Evolutionary conservation across 2,797 vertebrate species (phyloP).

Genomic region (Helarctos malayanus): DNA sequence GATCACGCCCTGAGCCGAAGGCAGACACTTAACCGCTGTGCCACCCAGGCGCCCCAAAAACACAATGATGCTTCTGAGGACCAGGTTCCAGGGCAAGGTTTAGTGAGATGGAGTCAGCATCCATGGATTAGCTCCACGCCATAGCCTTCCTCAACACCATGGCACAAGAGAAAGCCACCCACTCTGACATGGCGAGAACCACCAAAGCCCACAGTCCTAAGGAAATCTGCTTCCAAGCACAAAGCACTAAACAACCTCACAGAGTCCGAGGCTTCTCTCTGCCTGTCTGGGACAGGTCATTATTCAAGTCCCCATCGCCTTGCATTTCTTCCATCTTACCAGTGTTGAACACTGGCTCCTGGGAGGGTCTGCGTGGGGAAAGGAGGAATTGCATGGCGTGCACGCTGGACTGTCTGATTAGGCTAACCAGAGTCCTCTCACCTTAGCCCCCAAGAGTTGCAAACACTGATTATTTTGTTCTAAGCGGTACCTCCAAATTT

Average conservation of each 20-base stretch:
- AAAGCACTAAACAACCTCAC: neutral
- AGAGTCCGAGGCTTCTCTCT: neutral
- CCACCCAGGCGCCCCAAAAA: neutral
- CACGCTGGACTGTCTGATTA: neutral
- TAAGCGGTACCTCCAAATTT: constrained; percentile 19
- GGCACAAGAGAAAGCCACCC: neutral
- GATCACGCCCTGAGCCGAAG: no score
- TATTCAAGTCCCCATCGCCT: neutral
- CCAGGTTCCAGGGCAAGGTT: neutral
- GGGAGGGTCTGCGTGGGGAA: neutral
- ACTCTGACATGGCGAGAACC: neutral
- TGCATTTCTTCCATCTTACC: neutral
- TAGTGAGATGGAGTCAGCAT: neutral
- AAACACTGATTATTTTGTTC: neutral
- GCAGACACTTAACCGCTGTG: no score
- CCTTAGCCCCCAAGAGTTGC: neutral
- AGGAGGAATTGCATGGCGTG: neutral
- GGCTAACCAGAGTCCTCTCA: neutral
- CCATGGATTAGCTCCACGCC: neutral
- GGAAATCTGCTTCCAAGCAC: neutral
- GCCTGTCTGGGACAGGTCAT: neutral
- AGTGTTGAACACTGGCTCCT: neutral
- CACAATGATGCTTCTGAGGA: neutral
- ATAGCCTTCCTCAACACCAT: neutral
- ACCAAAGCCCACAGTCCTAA: neutral